A percentile compares a stretch with the other conserved stretches of the same genome.
Conservation (phyloP, 2,113 vertebrate species). For the Phainopepla nitens region DNA sequence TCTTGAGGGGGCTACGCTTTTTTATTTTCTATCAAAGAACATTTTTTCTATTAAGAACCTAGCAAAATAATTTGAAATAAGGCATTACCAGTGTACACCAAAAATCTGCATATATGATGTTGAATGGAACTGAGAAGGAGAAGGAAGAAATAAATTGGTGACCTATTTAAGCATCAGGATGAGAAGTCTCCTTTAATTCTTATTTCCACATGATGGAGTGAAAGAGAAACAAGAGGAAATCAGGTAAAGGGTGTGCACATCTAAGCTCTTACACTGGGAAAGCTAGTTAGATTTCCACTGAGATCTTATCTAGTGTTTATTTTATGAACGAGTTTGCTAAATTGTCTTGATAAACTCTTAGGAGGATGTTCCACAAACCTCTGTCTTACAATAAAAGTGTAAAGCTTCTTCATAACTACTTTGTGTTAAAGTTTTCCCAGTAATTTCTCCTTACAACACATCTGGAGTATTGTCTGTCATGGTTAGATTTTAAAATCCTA, state of each 20-base stretch:
- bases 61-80: neutral
- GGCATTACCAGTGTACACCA: neutral
- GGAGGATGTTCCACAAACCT: neutral
- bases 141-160: neutral
- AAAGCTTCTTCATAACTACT: slow-evolving; percentile 20
- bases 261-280: neutral
- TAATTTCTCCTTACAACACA: slow-evolving; percentile 46
- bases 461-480: slow-evolving; percentile 54
- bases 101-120: neutral
- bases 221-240: neutral
- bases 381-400: neutral
- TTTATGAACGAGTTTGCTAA: neutral
- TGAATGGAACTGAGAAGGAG: neutral
- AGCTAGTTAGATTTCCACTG: neutral
- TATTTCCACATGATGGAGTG: neutral
- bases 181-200: neutral
- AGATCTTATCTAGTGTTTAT: neutral
- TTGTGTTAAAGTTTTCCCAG: slow-evolving; percentile 37
- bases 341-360: neutral
- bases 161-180: neutral
- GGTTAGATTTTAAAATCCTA: slow-evolving; percentile 59
- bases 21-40: neutral
- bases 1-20: too few species aligned
- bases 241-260: neutral
- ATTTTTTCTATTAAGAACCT: neutral